Base-by-base conservation (phyloP, 2,797 vertebrate genomes). In the Pyrocephalus nanus region DNA sequence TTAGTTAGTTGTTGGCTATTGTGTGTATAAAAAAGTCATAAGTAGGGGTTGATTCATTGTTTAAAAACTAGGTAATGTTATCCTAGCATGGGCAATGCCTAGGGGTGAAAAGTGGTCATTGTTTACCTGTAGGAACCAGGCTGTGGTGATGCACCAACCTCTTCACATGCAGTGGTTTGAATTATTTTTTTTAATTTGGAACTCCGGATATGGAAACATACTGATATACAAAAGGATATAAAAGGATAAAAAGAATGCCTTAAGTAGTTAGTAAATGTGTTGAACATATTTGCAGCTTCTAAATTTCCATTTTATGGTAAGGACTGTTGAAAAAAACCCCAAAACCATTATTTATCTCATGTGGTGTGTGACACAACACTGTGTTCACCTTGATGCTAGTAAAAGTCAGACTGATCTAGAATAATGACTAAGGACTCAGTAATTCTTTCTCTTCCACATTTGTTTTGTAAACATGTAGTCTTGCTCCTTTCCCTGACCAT, bases 111-210 rank as follows among this genome's bases (percentile, higher is more conserved):
- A 45, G 5, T 2, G 62, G 64, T 9, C 0, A 0, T 43, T 47
- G 2, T 32, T 78, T 66, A 48, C 0, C 0, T 29, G 12, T n/a
- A 36, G 40, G 15, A 73, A 15, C 21, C 10, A 32, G 22, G 6
- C 50, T 72, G 32, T 45, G 23, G 8, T 71, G 30, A 38, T 62
- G 34, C 8, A 58, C 5, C 18, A 53, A 8, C 11, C 45, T 38
- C 14, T 77, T 69, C 13, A 7, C 5, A 4, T 58, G 30, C 9
- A 62, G 0, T 25, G 2, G 10, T 22, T 80, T 72, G 34, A 21
- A 2, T 54, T 42, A 27, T 6, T 48, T 22, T 50, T 48, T 54
- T 26, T 15, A 26, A 11, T 12, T 81, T 53, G 38, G 10, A 79
- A 58, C 19, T 64, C 9, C 6, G 26, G 2, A 22, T 71, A 22